Conservation (phyloP, 1,140 invertebrate species). For the Steinernema feltiae region DNA sequence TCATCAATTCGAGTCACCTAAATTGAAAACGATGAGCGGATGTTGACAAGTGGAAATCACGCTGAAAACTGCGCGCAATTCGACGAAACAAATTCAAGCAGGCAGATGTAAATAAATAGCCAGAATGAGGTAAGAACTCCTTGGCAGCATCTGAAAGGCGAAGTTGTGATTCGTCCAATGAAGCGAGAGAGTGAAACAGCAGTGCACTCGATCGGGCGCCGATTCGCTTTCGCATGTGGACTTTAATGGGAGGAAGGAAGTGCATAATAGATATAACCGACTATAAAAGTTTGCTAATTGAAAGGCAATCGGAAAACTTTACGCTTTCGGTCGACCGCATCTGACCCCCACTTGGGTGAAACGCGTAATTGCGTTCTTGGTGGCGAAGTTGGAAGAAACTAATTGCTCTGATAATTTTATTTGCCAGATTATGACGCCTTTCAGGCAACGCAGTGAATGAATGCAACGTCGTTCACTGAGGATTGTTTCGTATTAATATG, state of each 20-base stretch:
- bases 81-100: not conserved
- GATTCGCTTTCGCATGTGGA: not conserved
- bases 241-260: constrained; percentile 12
- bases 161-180: not conserved
- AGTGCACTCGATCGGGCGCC: not conserved
- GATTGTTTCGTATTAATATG: no score
- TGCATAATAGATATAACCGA: constrained; percentile 13
- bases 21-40: constrained; percentile 4
- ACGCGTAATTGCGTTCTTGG: constrained; percentile 5
- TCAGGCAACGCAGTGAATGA: not conserved
- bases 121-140: no score
- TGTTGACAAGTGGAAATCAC: not conserved
- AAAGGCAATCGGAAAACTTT: constrained; percentile 1
- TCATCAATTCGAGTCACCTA: not conserved
- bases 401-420: constrained; percentile 1
- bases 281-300: constrained; percentile 7
- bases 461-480: no score
- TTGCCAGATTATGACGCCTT: not conserved
- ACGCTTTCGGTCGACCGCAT: constrained; percentile 1
- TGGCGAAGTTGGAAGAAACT: not conserved
- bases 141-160: not conserved
- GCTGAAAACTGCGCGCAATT: not conserved
- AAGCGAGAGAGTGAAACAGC: not conserved
- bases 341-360: not conserved
- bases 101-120: no score